These are phyloP conservation scores for Agonopterix alstromeriana DNA, from an alignment of 2,888 invertebrate species.

Conservation along the genomic window DNA sequence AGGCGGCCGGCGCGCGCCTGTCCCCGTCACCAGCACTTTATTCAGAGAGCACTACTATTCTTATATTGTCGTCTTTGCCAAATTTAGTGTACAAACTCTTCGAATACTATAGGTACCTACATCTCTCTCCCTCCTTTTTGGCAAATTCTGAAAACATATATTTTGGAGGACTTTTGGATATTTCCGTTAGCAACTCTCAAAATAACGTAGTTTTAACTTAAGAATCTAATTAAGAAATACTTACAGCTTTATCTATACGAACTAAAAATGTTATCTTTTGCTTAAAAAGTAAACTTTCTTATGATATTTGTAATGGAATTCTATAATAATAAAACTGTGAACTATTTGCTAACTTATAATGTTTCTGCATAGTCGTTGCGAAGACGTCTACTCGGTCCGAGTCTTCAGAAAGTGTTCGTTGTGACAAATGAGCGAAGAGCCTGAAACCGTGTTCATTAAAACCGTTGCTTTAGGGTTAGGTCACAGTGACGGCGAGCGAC, in stretches of 20 bases:
- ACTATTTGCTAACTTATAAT: slow-evolving; percentile 23
- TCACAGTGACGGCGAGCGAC: too few relatives aligned
- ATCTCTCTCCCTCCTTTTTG: slow-evolving; percentile 38
- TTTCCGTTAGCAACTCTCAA: slow-evolving; percentile 58
- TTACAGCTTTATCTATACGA: slow-evolving; percentile 39
- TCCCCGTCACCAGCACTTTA: slow-evolving; percentile 7
- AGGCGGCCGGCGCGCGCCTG: background rate
- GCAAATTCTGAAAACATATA: slow-evolving; percentile 50
- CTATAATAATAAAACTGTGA: slow-evolving; percentile 20
- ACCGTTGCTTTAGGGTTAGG: too few relatives aligned
- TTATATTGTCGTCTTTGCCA: slow-evolving; percentile 31
- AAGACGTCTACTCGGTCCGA: slow-evolving; percentile 16
- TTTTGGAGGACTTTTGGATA: slow-evolving; percentile 68
- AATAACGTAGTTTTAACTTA: slow-evolving; percentile 37
- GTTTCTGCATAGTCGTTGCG: too few relatives aligned
- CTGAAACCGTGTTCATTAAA: too few relatives aligned
- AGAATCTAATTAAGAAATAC: slow-evolving; percentile 30
- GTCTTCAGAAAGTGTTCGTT: slow-evolving; percentile 1
- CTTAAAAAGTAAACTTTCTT: slow-evolving; percentile 44
- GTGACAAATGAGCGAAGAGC: background rate
- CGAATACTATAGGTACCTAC: slow-evolving; percentile 22
- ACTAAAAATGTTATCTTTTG: slow-evolving; percentile 34
- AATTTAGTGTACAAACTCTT: slow-evolving; percentile 36
- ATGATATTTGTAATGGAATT: slow-evolving; percentile 45
- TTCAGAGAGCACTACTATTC: slow-evolving; percentile 11